These are phyloP conservation scores for Pseudanteris insignis DNA, from an alignment of 2,888 invertebrate species.

Conservation along the genomic window DNA sequence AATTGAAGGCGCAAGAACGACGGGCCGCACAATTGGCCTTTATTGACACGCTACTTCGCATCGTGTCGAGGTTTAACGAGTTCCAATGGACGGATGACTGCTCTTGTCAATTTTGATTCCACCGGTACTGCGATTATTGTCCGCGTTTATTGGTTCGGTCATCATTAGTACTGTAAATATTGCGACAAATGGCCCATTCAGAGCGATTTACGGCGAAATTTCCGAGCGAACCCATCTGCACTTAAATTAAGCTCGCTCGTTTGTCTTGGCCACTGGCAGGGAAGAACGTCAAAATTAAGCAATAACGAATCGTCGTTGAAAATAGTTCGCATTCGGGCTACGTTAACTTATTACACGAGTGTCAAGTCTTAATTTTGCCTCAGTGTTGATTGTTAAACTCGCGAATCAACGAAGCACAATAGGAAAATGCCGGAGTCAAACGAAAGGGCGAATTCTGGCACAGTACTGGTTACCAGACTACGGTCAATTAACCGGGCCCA, in stretches of 20 bases:
- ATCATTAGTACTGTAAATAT: slow-evolving; percentile 29
- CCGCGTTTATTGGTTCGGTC: slow-evolving; percentile 23
- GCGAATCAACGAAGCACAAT: too few species aligned
- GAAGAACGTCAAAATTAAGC: too few species aligned
- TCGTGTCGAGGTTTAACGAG: slow-evolving; percentile 27
- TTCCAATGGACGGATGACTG: slow-evolving; percentile 14
- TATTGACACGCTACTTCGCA: slow-evolving; percentile 21
- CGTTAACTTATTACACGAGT: too few species aligned
- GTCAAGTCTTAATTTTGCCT: too few species aligned
- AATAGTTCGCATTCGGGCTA: too few species aligned
- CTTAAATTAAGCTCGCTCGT: slow-evolving; percentile 6
- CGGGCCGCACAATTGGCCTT: slow-evolving; percentile 27
- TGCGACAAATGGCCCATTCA: slow-evolving; percentile 17
- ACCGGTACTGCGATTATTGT: slow-evolving; percentile 22
- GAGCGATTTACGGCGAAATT: slow-evolving; percentile 12
- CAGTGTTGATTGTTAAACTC: too few species aligned
- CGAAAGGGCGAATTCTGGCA: too few species aligned
- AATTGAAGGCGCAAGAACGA: slow-evolving; percentile 27
- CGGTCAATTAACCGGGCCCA: too few species aligned
- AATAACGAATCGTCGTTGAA: too few species aligned
- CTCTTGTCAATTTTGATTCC: slow-evolving; percentile 31
- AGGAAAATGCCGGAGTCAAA: too few species aligned
- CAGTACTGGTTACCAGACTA: too few species aligned
- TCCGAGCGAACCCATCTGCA: slow-evolving; percentile 13
- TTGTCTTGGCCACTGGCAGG: too few species aligned